Evolutionary conservation across 2,888 invertebrate genomes (phyloP), one percentile per base, ranked within the genome.

Genomic region (Caradrina clavipalpis): DNA sequence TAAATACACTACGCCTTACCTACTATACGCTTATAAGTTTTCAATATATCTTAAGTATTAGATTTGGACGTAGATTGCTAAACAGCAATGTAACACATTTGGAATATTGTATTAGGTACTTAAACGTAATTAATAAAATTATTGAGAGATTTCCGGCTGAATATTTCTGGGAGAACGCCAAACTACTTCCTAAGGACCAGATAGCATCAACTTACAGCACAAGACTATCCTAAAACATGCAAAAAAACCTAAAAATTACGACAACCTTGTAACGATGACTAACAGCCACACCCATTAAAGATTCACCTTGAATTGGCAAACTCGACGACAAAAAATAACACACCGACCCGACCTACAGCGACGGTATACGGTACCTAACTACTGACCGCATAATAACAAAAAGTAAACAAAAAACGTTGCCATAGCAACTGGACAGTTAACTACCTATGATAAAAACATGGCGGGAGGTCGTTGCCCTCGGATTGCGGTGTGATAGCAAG

Each of bases 341-440:
- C 13, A 42, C 4, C 5, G n/a, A 45, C 17, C 17, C 6, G 45
- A 45, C 45, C 45, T 17, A 11, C 10, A 15, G 31, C 17, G 10
- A 53, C 51, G 54, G 53, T 39, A 5, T 68, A 78, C 79, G 58
- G 68, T 68, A 68, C 53, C 13, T 54, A 73, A 78, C 0, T 1
- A 31, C 39, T 63, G 66, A 63, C 65, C 82, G 59, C 72, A 56
- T 59, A 53, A 59, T 60, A 26, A 67, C 17, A 50, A 60, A 64
- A 59, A 47, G 5, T 39, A 35, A 61, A 60, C 61, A 59, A 64
- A 81, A 80, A 68, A 56, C 35, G 2, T 53, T 22, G 6, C 35
- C 50, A 21, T 72, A 15, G 82, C 19, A 78, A 78, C 82, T 59
- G 57, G 42, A 66, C 66, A 67, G 49, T 55, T 75, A 6, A 39